Percentiles rank a stretch among this genome's conserved stretches.
phyloP scores from a whole-genome alignment of 2,797 vertebrate genomes.

The Epinephelus malabaricus region DNA sequence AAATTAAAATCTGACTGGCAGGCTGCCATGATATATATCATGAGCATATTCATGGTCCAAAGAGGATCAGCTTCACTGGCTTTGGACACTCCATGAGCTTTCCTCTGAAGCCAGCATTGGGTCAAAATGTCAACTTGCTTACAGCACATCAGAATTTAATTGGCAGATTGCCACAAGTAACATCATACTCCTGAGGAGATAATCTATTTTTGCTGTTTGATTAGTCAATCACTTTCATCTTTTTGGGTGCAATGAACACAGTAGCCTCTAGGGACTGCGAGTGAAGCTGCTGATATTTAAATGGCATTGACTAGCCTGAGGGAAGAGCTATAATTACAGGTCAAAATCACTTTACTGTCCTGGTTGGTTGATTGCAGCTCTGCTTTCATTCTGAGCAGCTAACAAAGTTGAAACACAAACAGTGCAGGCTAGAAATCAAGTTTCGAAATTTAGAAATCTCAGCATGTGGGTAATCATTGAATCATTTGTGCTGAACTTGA shows the following conservation, averaged over 20 bases:
- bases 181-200: background rate
- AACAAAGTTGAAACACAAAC: constrained; percentile 5
- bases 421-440: constrained; percentile 12
- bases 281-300: constrained; percentile 17
- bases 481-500: constrained; percentile 55
- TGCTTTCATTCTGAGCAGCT: constrained; percentile 8
- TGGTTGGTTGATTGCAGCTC: constrained; percentile 14
- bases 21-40: background rate
- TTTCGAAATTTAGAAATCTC: constrained; percentile 46
- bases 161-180: background rate
- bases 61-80: background rate
- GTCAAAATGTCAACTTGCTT: constrained; percentile 17
- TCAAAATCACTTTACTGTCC: constrained; percentile 9
- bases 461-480: constrained; percentile 58
- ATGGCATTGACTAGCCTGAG: constrained; percentile 1
- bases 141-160: constrained; percentile 1
- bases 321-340: constrained; percentile 12
- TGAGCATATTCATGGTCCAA: background rate
- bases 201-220: background rate
- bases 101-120: background rate
- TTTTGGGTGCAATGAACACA: background rate
- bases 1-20: background rate
- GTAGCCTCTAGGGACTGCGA: background rate
- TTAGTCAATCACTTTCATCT: constrained; percentile 4
- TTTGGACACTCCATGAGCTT: background rate